These are phyloP conservation scores for Drosophila gaucha DNA, from an alignment of 2,888 invertebrate species.

Conservation along the genomic window DNA sequence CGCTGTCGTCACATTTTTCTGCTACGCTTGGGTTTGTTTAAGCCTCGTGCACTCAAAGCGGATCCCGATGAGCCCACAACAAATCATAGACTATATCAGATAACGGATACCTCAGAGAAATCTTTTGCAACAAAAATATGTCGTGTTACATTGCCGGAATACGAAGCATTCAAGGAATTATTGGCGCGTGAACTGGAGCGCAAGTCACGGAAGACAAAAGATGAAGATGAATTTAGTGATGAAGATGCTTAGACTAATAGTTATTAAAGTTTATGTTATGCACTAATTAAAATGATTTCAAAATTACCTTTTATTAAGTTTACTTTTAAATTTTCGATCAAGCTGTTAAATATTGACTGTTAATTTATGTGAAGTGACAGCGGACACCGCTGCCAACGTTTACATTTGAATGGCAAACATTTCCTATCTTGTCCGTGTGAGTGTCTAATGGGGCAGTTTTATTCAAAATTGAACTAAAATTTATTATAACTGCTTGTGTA, in stretches of 20 bases:
- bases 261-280: conserved; percentile 3
- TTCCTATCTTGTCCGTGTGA: too few species aligned
- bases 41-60: conserved; percentile 77
- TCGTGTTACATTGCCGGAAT: conserved; percentile 81
- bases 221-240: conserved; percentile 55
- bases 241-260: conserved; percentile 37
- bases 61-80: conserved; percentile 81
- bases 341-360: background rate
- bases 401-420: background rate
- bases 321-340: background rate
- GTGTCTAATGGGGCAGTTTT: too few species aligned
- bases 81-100: conserved; percentile 83
- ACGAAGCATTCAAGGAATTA: conserved; percentile 83
- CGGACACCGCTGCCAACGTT: background rate
- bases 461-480: too few species aligned
- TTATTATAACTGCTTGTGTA: too few species aligned
- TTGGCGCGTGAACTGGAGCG: conserved; percentile 73
- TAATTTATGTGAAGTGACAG: background rate
- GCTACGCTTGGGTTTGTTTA: conserved; percentile 82
- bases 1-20: conserved; percentile 82
- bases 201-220: conserved; percentile 34
- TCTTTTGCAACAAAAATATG: conserved; percentile 84
- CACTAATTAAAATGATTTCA: background rate
- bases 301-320: background rate
- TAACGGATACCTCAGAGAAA: conserved; percentile 83